Percentiles rank a stretch among this genome's conserved stretches.
Conservation (phyloP, 2,113 vertebrate genomes). For the Urocolius indicus region DNA sequence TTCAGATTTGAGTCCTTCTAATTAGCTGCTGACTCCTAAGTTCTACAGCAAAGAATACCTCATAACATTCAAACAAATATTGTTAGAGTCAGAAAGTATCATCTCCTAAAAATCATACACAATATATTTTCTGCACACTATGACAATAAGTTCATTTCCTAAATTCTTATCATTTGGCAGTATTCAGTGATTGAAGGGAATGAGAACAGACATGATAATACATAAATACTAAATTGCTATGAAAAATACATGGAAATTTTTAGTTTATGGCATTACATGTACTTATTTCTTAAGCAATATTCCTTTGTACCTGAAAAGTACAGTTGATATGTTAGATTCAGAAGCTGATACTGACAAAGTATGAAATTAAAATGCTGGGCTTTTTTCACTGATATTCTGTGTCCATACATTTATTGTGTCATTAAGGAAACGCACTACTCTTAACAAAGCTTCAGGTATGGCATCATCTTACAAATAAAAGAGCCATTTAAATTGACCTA, state of each 20-base stretch:
- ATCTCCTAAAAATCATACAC: not conserved
- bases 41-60: slow-evolving; percentile 21
- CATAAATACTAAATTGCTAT: not conserved
- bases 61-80: not conserved
- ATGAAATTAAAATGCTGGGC: not conserved
- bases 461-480: not conserved
- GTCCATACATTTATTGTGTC: rapidly evolving
- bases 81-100: not conserved
- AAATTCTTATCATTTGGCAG: not conserved
- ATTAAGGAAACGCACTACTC: not conserved
- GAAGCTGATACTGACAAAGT: not conserved
- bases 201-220: not conserved
- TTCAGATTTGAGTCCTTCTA: not conserved
- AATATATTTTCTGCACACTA: not conserved
- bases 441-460: not conserved
- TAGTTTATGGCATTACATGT: not conserved
- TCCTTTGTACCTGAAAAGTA: not conserved
- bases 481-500: not conserved
- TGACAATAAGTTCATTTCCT: not conserved
- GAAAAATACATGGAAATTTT: not conserved
- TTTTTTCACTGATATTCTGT: not conserved
- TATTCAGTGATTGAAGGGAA: not conserved
- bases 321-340: not conserved
- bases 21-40: not conserved
- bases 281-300: not conserved